phyloP scores from a whole-genome alignment of 2,797 vertebrate genomes.

The Siniperca scherzeri region DNA sequence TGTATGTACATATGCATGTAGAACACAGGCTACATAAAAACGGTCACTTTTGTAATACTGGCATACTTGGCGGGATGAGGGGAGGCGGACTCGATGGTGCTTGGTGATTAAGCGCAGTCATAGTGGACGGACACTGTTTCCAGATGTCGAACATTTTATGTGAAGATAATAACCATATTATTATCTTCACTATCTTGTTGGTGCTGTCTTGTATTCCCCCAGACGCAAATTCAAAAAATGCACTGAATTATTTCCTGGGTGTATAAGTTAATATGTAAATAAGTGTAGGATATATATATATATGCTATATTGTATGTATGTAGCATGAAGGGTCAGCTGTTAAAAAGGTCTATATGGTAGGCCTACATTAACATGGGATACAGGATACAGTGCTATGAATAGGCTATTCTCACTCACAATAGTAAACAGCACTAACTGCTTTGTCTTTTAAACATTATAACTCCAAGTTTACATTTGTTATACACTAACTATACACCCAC shows the following conservation, averaged over 20 bases:
- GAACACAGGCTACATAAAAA: no score
- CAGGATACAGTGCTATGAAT: no score
- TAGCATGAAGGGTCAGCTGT: background rate
- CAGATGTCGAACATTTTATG: no score
- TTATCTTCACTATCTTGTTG: no score
- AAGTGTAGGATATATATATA: no score
- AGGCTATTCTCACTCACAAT: background rate
- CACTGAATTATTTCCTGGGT: no score
- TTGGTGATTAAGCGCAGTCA: no score
- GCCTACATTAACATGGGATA: background rate
- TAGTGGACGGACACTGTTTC: no score
- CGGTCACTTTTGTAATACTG: background rate
- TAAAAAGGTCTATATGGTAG: background rate
- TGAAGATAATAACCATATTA: no score
- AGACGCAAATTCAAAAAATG: background rate
- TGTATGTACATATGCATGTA: background rate
- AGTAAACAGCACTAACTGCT: background rate
- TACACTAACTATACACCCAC: background rate
- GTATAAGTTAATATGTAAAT: background rate
- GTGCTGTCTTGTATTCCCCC: no score
- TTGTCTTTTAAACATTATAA: background rate
- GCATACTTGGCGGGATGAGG: background rate
- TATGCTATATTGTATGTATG: no score
- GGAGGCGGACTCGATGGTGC: no score
- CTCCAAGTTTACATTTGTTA: background rate